phyloP scores from a whole-genome alignment of 2,888 invertebrate genomes.

The Drosophila incognita region DNA sequence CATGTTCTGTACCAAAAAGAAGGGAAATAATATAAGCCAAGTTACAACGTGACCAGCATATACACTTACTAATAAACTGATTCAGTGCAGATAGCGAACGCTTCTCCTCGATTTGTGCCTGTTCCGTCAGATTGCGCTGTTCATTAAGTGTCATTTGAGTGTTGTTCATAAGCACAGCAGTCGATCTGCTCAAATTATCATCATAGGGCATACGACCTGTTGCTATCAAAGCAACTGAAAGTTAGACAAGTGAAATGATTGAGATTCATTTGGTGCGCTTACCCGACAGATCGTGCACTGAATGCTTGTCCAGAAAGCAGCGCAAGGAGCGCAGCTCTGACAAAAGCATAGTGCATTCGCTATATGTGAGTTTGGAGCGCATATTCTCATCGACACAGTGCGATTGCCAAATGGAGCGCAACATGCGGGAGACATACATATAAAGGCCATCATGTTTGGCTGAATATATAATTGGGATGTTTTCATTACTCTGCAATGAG shows the following conservation, averaged over 20 bases:
- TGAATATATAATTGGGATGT: constrained; percentile 86
- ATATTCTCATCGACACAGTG: constrained; percentile 90
- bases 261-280: constrained; percentile 13
- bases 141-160: constrained; percentile 71
- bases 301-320: constrained; percentile 90
- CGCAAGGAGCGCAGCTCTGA: constrained; percentile 91
- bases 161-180: constrained; percentile 63
- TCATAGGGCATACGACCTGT: constrained; percentile 64
- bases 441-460: constrained; percentile 97
- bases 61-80: constrained; percentile 87
- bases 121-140: constrained; percentile 83
- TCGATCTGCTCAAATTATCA: constrained; percentile 67
- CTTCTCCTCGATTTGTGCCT: constrained; percentile 89
- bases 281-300: constrained; percentile 85
- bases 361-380: constrained; percentile 88
- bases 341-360: constrained; percentile 90
- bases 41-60: not conserved
- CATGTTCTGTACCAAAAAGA: constrained; percentile 86
- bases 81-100: constrained; percentile 92
- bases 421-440: constrained; percentile 93
- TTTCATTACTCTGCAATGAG: constrained; percentile 64
- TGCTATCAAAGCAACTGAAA: constrained; percentile 44
- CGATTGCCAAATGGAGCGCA: constrained; percentile 95
- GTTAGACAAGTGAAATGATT: not conserved
- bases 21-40: not conserved